Base-by-base conservation (phyloP, 1,140 invertebrate genomes). In the Atta cephalotes region DNA sequence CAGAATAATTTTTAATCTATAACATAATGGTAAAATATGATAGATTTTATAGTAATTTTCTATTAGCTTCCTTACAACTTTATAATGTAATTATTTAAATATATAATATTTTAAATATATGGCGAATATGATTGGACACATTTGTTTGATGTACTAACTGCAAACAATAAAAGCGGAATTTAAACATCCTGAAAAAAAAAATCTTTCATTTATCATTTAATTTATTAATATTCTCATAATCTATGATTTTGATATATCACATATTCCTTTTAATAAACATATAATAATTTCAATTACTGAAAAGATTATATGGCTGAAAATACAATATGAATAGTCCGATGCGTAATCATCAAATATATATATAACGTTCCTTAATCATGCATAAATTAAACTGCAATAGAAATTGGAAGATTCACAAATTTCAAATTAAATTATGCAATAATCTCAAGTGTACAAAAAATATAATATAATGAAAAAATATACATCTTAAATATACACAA, bases 391-490 rank as follows among this genome's bases (percentile, higher is more conserved):
- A 62, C 18, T 74, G 53, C 16, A 49, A 49, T 49, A 81, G 16
- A 76, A 62, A 14, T 39, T 39, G 1, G 60, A 66, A 72, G 21
- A 45, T 58, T 71, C 14, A 72, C 16, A 62, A 35, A 51, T 31
- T 72, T 9, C 18, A 60, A 82, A 5, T 84, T 82, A 65, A 72
- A 82, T 82, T 62, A 84, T 10, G 28, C n/a, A 84, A 84, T 84
- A 84, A 84, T 63, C 56, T 63, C 14, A 21, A 62, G 62, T 58
- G 39, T 84, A 84, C 39, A 74, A 62, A 84, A 82, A 74, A 16
- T 84, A 82, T 71, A 72, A 82, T 12, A 49, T 14, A 6, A 62
- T 62, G 21, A 74, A 35, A 81, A 70, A 71, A 81, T 81, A 81
- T 81, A 81, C 51, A 71, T 71, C 25, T 81, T 81, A 81, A 56